Evolutionary conservation across 2,797 vertebrate species (phyloP).

Genomic region (Lepus oiostolus): DNA sequence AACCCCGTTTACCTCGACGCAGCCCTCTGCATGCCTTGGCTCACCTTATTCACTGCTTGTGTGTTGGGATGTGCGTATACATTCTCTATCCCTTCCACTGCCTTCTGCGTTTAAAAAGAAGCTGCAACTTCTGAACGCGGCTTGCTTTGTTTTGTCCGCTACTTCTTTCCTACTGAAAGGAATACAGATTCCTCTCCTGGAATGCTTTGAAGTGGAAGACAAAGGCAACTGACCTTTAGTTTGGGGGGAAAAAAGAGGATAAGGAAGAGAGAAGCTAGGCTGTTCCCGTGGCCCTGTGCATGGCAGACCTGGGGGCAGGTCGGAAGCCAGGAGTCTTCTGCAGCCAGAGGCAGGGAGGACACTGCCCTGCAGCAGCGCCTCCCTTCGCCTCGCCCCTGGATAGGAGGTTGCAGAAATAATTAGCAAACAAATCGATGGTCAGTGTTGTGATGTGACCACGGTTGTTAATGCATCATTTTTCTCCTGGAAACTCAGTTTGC

Average conservation of each 20-base stretch:
- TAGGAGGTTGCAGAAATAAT: conserved; percentile 56
- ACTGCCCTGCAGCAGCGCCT: neutral
- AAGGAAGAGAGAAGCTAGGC: conserved; percentile 5
- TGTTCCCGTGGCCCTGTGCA: neutral
- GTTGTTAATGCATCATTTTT: conserved; percentile 2
- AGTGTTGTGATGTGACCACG: neutral
- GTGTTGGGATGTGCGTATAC: neutral
- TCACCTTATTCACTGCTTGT: neutral
- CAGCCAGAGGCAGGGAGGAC: neutral
- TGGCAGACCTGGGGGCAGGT: neutral
- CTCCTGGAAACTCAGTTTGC: conserved; percentile 59
- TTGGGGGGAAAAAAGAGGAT: neutral
- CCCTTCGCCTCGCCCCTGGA: neutral
- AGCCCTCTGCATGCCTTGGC: neutral
- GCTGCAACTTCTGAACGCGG: conserved; percentile 55
- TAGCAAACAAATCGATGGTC: conserved; percentile 53
- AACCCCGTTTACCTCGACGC: conserved; percentile 2
- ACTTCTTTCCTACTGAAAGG: neutral
- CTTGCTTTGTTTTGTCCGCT: conserved; percentile 54
- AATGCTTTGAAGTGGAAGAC: conserved; percentile 83
- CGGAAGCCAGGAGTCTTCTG: neutral
- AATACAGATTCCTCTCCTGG: conserved; percentile 68
- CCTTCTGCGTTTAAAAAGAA: conserved; percentile 56
- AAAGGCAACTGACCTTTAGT: conserved; percentile 86
- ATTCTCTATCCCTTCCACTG: neutral